These are phyloP conservation scores for Girardinichthys multiradiatus DNA, from an alignment of 2,113 vertebrate genomes.

Conservation along the genomic window DNA sequence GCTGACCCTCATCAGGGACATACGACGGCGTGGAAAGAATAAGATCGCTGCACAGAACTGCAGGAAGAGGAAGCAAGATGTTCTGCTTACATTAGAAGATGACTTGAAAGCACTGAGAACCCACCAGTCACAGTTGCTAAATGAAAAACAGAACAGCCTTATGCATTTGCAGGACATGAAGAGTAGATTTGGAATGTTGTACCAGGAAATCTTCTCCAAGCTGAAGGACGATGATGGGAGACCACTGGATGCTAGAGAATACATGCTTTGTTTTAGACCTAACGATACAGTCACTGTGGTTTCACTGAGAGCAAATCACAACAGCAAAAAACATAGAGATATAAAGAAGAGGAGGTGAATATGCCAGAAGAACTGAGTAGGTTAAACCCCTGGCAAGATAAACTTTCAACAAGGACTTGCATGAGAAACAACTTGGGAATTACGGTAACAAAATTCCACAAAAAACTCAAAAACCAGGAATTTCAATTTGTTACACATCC, in stretches of 20 bases:
- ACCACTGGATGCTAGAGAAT: constrained; percentile 84
- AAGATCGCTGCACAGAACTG: constrained; percentile 98
- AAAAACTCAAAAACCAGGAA: background rate
- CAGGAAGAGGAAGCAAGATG: constrained; percentile 90
- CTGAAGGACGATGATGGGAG: constrained; percentile 87
- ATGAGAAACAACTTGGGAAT: too few relatives aligned
- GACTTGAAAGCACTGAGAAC: constrained; percentile 86
- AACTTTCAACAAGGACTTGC: background rate
- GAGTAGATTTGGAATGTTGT: constrained; percentile 85
- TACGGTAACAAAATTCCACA: too few relatives aligned
- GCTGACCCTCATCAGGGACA: constrained; percentile 90
- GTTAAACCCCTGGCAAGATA: background rate
- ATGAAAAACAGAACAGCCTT: constrained; percentile 89
- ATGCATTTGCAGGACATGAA: constrained; percentile 90
- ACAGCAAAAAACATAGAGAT: constrained; percentile 85
- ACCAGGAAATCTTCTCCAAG: constrained; percentile 89
- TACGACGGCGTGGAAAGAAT: constrained; percentile 94
- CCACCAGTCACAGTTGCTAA: constrained; percentile 85
- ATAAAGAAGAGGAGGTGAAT: constrained; percentile 84
- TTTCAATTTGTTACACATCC: too few relatives aligned
- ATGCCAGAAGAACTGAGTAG: background rate
- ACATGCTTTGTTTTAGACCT: constrained; percentile 83
- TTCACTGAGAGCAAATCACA: constrained; percentile 66
- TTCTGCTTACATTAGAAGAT: constrained; percentile 86
- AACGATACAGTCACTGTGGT: constrained; percentile 73